Base-by-base conservation (phyloP, 2,797 vertebrate genomes). In the Nyctalus aviator region DNA sequence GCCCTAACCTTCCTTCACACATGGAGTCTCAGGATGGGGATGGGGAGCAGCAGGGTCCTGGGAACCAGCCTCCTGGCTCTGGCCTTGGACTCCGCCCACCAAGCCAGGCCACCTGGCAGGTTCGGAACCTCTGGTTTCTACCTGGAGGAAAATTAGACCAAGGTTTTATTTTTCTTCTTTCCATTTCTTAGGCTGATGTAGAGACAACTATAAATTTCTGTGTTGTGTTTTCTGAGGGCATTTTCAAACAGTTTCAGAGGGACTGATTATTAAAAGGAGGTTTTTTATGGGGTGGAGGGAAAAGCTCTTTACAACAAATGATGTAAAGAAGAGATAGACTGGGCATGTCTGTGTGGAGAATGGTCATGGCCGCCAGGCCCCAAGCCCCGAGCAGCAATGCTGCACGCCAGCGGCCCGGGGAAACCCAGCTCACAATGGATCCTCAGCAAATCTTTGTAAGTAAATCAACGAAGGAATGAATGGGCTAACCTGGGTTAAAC, bases 181-280 rank as follows among this genome's bases (percentile, higher is more conserved):
- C 32, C 6, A 6, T 88, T 87, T 94, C 86, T 93, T 78, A 75
- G 46, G 15, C 46, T 85, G 71, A 79, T 85, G 30, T 75, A 81
- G 46, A 94, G 62, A 85, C 14, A 92, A 75, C 41, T 76, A 27
- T 75, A 84, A 41, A 90, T 92, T 91, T 90, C 62, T 66, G 57
- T 53, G 50, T 50, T 7, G 81, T 95, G 92, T 92, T 7, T 84
- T 95, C 71, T 68, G 46, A 41, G 53, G 68, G 25, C 6, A 17
- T 71, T 94, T 94, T 62, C 79, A 72, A 95, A 93, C 27, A 53
- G 62, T 83, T 94, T 95, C 50, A 90, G 82, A 85, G 92, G 57
- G 59, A 21, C 69, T 84, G 50, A 46, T 78, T 71, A 53, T 59
- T 69, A 82, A 90, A 71, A 3, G 13, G 50, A 85, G 15, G 18